phyloP scores from a whole-genome alignment of 2,888 invertebrate genomes.

The Rhagonycha fulva region DNA sequence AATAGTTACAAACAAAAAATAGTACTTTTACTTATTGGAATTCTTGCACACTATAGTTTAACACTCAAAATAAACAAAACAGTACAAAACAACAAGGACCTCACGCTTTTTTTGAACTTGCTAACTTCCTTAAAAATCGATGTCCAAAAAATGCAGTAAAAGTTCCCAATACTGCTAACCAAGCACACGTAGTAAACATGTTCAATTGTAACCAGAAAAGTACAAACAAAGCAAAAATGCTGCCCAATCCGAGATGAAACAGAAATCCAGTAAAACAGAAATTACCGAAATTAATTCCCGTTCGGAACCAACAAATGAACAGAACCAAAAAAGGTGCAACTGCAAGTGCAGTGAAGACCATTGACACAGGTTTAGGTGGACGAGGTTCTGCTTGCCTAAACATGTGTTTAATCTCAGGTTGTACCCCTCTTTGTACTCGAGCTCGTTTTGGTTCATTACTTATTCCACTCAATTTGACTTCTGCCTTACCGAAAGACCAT shows the following conservation, averaged over 20 bases:
- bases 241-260: conserved; percentile 90
- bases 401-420: conserved; percentile 72
- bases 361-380: conserved; percentile 85
- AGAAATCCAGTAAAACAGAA: conserved; percentile 83
- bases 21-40: not conserved
- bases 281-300: conserved; percentile 85
- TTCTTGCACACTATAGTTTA: not conserved
- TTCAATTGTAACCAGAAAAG: conserved; percentile 91
- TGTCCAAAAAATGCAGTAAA: conserved; percentile 95
- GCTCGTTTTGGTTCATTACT: conserved; percentile 38
- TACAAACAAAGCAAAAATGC: conserved; percentile 84
- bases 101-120: conserved; percentile 51
- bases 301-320: conserved; percentile 81
- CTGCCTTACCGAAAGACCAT: conserved; percentile 82
- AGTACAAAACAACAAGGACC: not conserved
- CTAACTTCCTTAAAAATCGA: conserved; percentile 83
- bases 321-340: conserved; percentile 82
- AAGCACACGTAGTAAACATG: conserved; percentile 95
- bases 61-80: not conserved
- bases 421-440: conserved; percentile 53
- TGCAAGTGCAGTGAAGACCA: conserved; percentile 85
- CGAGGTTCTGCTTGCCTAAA: conserved; percentile 93
- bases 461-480: conserved; percentile 66
- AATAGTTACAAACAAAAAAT: not conserved
- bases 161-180: conserved; percentile 81